Evolutionary conservation across 2,888 invertebrate species (phyloP), one percentile per base, ranked within the genome.

Genomic region (Teinopalpus imperialis): DNA sequence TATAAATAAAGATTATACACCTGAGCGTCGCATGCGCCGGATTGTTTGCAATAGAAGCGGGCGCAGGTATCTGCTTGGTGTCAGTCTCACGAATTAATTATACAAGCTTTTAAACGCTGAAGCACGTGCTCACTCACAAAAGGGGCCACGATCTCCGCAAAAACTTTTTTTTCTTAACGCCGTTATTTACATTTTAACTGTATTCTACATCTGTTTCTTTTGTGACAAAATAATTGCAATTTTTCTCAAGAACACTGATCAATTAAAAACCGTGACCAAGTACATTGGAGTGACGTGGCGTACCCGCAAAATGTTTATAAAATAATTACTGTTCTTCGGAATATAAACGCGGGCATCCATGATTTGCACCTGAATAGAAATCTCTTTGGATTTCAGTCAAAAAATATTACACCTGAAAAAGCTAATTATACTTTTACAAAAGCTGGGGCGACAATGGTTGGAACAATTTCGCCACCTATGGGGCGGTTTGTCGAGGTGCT

Each of bases 1-100:
- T 66, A 63, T 70, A 79, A 81, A 85, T 80, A 82, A 82, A 81
- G 83, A 77, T 83, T 81, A 85, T 78, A 72, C 88, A 88, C 87
- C 86, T 87, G 85, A 87, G 62, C 59, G 63, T 53, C 69, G 74
- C 79, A 66, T 72, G 74, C 74, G 74, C 72, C 69, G 66, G 62
- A 58, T 63, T 66, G 67, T 67, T 68, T 59, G 73, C 73, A 65
- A 68, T 66, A 73, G 74, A 57, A 60, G 61, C 62, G 56, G 51
- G 64, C 63, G 68, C 78, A 72, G 76, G 71, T 80, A 75, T 66
- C 65, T 58, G 61, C 50, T 59, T 57, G 63, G 63, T 59, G 74
- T 72, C 77, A 71, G 72, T 73, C 64, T 66, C 59, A 66, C 72
- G 73, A 67, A 80, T 81, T 85, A 77, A 85, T 86, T 81, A 82